These are phyloP conservation scores for Megathymus violae DNA, from an alignment of 1,140 invertebrate genomes.

Conservation along the genomic window DNA sequence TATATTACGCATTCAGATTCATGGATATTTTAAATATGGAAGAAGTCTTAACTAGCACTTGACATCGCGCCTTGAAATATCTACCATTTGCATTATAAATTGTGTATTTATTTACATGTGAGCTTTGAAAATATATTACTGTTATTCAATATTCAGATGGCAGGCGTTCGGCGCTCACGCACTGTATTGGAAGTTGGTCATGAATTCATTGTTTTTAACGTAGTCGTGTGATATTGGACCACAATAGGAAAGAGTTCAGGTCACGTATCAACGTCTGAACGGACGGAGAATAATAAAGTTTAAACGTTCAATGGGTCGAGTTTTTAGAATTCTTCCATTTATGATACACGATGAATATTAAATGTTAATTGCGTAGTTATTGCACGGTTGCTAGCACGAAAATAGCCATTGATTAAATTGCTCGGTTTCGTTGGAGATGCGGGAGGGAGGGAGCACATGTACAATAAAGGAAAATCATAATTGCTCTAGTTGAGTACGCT, in stretches of 20 bases:
- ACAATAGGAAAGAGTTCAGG: conserved; percentile 77
- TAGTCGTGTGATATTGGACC: conserved; percentile 75
- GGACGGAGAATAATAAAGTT: conserved; percentile 69
- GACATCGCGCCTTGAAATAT: conserved; percentile 17
- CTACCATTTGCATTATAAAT: conserved; percentile 18
- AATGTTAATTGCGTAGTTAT: conserved; percentile 44
- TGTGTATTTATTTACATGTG: conserved; percentile 28
- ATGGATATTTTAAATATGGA: not conserved
- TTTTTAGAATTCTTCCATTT: conserved; percentile 75
- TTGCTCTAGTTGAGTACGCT: conserved; percentile 8
- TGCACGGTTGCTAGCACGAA: conserved; percentile 1
- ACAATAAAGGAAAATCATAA: conserved; percentile 3
- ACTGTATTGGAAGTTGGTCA: conserved; percentile 68
- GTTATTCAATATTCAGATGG: conserved; percentile 70
- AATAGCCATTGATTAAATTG: conserved; percentile 19
- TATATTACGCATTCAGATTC: conserved; percentile 6
- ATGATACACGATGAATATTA: conserved; percentile 63
- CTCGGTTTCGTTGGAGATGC: conserved; percentile 1
- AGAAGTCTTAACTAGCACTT: not conserved
- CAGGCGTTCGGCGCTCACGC: conserved; percentile 56
- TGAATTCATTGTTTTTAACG: conserved; percentile 81
- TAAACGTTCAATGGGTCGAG: conserved; percentile 74
- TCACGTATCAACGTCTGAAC: conserved; percentile 72
- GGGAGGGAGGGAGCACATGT: not conserved
- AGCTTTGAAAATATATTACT: conserved; percentile 45